These are phyloP conservation scores for Didymodactylos carnosus DNA, from an alignment of 2,888 invertebrate genomes.

Conservation along the genomic window DNA sequence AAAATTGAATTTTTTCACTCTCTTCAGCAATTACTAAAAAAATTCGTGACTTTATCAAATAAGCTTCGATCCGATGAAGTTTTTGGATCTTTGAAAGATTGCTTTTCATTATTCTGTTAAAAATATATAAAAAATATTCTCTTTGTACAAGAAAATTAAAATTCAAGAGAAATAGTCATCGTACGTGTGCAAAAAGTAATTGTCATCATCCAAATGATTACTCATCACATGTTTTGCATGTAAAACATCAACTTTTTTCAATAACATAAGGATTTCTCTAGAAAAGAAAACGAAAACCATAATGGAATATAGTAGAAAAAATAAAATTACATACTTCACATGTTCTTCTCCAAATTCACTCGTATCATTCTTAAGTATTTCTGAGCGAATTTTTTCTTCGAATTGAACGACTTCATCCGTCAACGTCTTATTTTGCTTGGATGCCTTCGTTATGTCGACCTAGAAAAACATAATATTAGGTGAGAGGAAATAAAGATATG, in stretches of 20 bases:
- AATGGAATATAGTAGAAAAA: background rate
- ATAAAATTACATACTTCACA: background rate
- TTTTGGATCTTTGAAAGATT: no score
- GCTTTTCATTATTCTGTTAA: no score
- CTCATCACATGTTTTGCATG: background rate
- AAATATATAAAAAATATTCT: no score
- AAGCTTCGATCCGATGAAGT: no score
- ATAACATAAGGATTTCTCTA: background rate
- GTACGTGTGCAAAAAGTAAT: background rate
- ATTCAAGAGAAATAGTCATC: background rate
- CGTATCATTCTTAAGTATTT: background rate
- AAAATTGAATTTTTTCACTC: no score
- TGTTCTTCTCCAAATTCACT: background rate
- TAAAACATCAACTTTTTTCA: background rate
- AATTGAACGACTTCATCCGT: background rate
- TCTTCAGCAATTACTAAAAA: no score
- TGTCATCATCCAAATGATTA: background rate
- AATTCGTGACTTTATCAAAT: no score
- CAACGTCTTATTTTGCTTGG: background rate
- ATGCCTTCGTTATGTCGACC: background rate
- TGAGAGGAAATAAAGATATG: background rate
- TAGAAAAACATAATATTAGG: background rate
- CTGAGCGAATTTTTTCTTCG: background rate
- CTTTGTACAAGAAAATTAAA: no score
- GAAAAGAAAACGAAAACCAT: background rate